Conservation (phyloP, 2,888 invertebrate species). For the Chrysolina haemoptera region DNA sequence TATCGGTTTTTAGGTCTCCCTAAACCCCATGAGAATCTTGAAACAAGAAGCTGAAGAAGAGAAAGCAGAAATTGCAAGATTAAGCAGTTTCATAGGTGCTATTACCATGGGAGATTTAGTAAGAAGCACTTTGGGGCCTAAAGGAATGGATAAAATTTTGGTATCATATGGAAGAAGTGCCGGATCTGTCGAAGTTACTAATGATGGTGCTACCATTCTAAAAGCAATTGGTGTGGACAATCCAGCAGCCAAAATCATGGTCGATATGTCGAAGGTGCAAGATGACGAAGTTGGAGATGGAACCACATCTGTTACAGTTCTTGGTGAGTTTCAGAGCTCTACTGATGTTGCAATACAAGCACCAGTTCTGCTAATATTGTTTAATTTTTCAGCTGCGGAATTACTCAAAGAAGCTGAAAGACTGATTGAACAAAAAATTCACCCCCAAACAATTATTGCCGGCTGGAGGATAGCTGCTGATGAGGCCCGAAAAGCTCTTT, state of each 20-base stretch:
- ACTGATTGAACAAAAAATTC: slow-evolving; percentile 92
- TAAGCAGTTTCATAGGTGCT: slow-evolving; percentile 98
- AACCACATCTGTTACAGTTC: slow-evolving; percentile 98
- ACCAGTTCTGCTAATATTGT: not conserved
- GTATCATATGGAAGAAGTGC: slow-evolving; percentile 85
- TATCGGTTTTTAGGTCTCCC: slow-evolving; percentile 76
- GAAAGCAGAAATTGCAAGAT: slow-evolving; percentile 95
- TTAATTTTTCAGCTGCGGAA: slow-evolving; percentile 82
- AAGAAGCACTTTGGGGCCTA: slow-evolving; percentile 98
- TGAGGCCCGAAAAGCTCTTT: slow-evolving; percentile 87
- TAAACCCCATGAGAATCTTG: slow-evolving; percentile 95
- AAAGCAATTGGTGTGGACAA: slow-evolving; percentile 98
- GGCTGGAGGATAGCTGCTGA: slow-evolving; percentile 94
- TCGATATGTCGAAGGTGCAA: slow-evolving; percentile 99
- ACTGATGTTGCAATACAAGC: too few species aligned
- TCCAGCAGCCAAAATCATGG: slow-evolving; percentile 98
- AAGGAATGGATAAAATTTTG: slow-evolving; percentile 97
- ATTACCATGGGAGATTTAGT: slow-evolving; percentile 99
- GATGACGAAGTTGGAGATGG: slow-evolving; percentile 99
- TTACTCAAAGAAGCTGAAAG: slow-evolving; percentile 95
- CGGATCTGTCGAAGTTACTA: slow-evolving; percentile 94
- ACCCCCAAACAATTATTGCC: slow-evolving; percentile 97
- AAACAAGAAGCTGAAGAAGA: slow-evolving; percentile 98
- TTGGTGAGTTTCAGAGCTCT: slow-evolving; percentile 71
- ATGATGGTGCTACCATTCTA: slow-evolving; percentile 99